Base-by-base conservation (phyloP, 2,797 vertebrate species). In the Siniperca scherzeri region DNA sequence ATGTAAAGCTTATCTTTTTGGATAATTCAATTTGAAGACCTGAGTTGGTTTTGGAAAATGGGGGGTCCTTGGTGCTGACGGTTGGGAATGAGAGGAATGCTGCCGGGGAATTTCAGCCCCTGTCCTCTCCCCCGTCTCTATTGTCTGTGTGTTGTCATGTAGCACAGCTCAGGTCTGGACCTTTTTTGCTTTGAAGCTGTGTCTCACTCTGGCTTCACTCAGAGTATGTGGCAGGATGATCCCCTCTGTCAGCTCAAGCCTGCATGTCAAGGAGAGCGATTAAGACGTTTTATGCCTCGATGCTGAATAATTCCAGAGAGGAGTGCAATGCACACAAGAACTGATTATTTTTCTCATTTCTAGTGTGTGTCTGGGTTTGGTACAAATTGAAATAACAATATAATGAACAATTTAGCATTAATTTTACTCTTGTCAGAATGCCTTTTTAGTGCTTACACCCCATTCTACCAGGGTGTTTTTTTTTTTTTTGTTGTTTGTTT, bases 171-270 rank as follows among this genome's bases (percentile, higher is more conserved):
- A 78, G 79, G 81, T 87, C 74, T 70, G 80, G 75, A 78, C 64
- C 48, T 69, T 71, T 30, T 50, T 10, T 44, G 69, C 90, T 94
- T 92, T 92, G 80, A 87, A 87, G 91, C 78, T 36, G 2, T 3
- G 74, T 86, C 85, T 90, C 90, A 81, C 64, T 83, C 60, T 79
- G 83, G 84, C 69, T 94, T 92, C 88, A 92, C 92, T 82, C 48
- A n/a, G 53, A 87, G 87, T 88, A 93, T 94, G 94, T 94, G 93
- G 89, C 93, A 92, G 85, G 82, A 87, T 93, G 92, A 93, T 93
- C 92, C 90, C 68, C 25, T 65, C 73, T 87, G 85, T 93, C 87
- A 56, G 80, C 71, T 91, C 81, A 78, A 85, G 65, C 73, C 74
- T 40, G 70, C 62, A 42, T 36, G 53, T 80, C 57, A 62, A 72